Evolutionary conservation across 2,888 invertebrate species (phyloP).

Genomic region (Hirtodrosophila trivittata): DNA sequence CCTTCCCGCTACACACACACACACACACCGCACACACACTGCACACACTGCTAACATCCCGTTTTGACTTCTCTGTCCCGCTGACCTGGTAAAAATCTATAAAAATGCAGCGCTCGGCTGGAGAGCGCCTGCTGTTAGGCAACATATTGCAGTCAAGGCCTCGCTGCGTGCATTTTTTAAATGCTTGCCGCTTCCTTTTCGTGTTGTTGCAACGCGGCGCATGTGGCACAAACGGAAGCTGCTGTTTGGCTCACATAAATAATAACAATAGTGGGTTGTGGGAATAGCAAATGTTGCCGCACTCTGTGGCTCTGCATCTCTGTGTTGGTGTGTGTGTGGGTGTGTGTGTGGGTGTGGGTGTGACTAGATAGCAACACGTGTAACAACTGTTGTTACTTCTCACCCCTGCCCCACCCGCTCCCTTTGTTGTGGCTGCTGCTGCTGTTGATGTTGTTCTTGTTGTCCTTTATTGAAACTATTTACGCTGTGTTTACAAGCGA

Average conservation of each 20-base stretch:
- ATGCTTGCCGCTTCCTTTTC: constrained; percentile 66
- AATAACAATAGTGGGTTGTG: constrained; percentile 67
- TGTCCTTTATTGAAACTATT: constrained; percentile 72
- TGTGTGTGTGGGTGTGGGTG: constrained; percentile 32
- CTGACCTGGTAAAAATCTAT: constrained; percentile 76
- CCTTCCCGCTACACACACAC: constrained; percentile 14
- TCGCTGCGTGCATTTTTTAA: constrained; percentile 78
- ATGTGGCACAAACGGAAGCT: constrained; percentile 80
- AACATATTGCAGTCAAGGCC: constrained; percentile 80
- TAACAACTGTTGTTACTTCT: constrained; percentile 52
- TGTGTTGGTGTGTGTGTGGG: constrained; percentile 4
- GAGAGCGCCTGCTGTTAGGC: constrained; percentile 65
- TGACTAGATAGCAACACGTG: constrained; percentile 68
- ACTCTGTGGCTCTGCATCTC: background rate
- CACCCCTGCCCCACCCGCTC: background rate
- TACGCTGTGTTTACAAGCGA: constrained; percentile 61
- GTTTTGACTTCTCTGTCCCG: constrained; percentile 28
- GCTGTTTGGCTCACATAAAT: constrained; percentile 79
- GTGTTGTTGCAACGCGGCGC: constrained; percentile 58
- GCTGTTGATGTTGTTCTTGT: constrained; percentile 22
- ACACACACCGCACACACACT: constrained; percentile 3
- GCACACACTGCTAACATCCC: background rate
- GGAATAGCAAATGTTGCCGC: constrained; percentile 32
- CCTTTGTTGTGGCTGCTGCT: constrained; percentile 6
- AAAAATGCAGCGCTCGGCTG: constrained; percentile 52